These are phyloP conservation scores for Platysternon megacephalum DNA, from an alignment of 2,113 vertebrate species.

Conservation along the genomic window DNA sequence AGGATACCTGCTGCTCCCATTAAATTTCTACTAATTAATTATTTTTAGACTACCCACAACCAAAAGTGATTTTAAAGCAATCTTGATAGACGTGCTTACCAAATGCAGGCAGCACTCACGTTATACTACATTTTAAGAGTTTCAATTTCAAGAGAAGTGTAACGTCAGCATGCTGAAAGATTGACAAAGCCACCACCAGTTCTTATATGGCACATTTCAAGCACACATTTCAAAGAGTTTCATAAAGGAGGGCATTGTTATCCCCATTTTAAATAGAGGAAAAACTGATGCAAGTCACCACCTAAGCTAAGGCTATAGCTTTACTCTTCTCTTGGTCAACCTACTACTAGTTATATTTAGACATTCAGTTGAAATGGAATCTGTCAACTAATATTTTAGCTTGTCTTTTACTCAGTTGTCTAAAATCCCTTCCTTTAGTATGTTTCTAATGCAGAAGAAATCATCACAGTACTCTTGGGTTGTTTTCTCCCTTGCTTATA, in stretches of 20 bases:
- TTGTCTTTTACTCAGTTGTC: constrained; percentile 17
- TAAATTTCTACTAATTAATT: not conserved
- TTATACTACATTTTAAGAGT: not conserved
- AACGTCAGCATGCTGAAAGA: not conserved
- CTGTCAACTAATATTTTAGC: constrained; percentile 32
- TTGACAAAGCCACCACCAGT: not conserved
- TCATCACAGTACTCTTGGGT: constrained; percentile 47
- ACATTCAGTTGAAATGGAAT: not conserved
- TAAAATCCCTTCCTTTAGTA: constrained; percentile 46
- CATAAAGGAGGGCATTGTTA: not conserved
- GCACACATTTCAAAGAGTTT: not conserved
- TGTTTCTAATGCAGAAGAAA: constrained; percentile 36
- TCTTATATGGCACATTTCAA: fast-evolving
- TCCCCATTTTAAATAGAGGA: not conserved
- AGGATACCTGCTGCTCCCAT: constrained; percentile 29
- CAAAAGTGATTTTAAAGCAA: constrained; percentile 51
- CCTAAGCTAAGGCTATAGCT: not conserved
- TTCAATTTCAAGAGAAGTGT: not conserved
- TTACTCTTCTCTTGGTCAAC: not conserved
- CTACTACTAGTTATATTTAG: not conserved
- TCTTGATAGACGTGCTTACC: not conserved
- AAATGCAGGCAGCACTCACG: not conserved
- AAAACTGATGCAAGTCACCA: not conserved
- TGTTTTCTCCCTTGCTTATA: constrained; percentile 72
- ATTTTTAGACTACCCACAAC: constrained; percentile 9